Evolutionary conservation across 2,888 invertebrate species (phyloP).

Genomic region (Leptopilina myrica): DNA sequence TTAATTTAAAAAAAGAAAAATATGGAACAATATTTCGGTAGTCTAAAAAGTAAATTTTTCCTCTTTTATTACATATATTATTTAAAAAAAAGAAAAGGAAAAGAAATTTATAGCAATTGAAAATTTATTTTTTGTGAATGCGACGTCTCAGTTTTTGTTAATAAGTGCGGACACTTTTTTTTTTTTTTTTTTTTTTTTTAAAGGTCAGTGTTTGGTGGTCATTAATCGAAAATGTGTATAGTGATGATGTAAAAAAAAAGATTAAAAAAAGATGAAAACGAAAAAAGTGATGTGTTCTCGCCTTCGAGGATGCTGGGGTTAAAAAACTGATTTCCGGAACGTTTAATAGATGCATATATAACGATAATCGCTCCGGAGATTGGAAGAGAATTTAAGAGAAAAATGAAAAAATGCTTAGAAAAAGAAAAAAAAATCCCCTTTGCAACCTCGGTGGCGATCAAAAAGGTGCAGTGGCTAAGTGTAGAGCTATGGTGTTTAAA

Average conservation of each 20-base stretch:
- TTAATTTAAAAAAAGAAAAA: constrained; percentile 26
- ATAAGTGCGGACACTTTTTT: constrained; percentile 32
- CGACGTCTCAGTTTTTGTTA: constrained; percentile 6
- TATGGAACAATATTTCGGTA: constrained; percentile 18
- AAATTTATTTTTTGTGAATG: constrained; percentile 23
- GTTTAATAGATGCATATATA: not conserved
- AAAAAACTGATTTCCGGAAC: constrained; percentile 45
- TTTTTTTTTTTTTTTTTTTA: constrained; percentile 30
- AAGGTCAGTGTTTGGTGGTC: constrained; percentile 68
- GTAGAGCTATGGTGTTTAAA: constrained; percentile 72
- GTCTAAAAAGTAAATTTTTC: not conserved
- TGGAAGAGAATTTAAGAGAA: constrained; percentile 24
- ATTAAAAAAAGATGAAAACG: constrained; percentile 11
- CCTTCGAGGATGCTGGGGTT: constrained; percentile 63
- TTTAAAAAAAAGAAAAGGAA: not conserved
- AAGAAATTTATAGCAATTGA: constrained; percentile 19
- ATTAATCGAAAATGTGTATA: constrained; percentile 68
- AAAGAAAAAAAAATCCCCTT: constrained; percentile 30
- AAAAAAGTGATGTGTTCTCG: constrained; percentile 69
- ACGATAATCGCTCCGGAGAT: constrained; percentile 49
- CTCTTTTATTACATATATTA: not conserved
- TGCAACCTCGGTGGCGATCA: constrained; percentile 55
- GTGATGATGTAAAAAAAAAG: constrained; percentile 70
- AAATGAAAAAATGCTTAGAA: not conserved
- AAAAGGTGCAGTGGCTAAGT: constrained; percentile 74